Evolutionary conservation across 2,888 invertebrate species (phyloP).

Genomic region (Aphidius colemani): DNA sequence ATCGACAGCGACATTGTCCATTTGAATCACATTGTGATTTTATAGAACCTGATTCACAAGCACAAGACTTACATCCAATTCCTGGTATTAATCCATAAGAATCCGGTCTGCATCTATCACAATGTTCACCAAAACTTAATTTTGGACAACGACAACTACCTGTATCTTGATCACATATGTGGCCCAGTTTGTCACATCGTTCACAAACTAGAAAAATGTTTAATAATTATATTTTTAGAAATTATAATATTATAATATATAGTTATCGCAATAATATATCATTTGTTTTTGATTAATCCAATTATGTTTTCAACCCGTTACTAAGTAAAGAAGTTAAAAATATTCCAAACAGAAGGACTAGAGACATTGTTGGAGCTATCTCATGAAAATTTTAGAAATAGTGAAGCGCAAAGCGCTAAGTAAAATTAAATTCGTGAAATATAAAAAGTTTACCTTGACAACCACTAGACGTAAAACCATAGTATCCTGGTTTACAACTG

Average conservation of each 20-base stretch:
- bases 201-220: constrained; percentile 76
- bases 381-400: too few relatives aligned
- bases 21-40: constrained; percentile 70
- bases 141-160: constrained; percentile 93
- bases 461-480: constrained; percentile 76
- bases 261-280: too few relatives aligned
- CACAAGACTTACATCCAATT: constrained; percentile 82
- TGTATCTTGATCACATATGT: constrained; percentile 81
- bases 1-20: constrained; percentile 79
- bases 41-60: constrained; percentile 76
- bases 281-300: too few relatives aligned
- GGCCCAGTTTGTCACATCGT: constrained; percentile 77
- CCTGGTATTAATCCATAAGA: constrained; percentile 78
- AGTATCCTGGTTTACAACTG: constrained; percentile 75
- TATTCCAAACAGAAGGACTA: too few relatives aligned
- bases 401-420: too few relatives aligned
- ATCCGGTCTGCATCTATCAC: constrained; percentile 79
- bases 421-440: neutral
- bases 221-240: too few relatives aligned
- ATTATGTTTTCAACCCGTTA: too few relatives aligned
- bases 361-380: too few relatives aligned
- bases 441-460: constrained; percentile 71
- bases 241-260: too few relatives aligned
- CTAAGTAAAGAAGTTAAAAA: too few relatives aligned
- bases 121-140: constrained; percentile 80